phyloP scores from a whole-genome alignment of 64 coral and sea anemone genomes.

The Pocillopora damicornis region DNA sequence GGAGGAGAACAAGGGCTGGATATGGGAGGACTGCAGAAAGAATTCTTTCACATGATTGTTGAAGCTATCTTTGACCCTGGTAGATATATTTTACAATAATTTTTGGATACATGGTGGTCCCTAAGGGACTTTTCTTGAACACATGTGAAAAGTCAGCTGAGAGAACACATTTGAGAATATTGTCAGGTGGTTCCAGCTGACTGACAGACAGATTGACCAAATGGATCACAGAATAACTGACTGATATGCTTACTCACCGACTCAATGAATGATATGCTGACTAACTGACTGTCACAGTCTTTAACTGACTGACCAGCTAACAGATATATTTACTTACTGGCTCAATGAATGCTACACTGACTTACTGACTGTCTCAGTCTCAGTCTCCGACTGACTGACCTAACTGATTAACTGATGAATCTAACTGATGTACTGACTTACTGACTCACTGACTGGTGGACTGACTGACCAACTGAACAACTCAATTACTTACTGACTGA shows the following conservation, averaged over 20 bases:
- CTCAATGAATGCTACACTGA: too few relatives aligned
- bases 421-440: background rate
- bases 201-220: too few relatives aligned
- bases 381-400: too few relatives aligned
- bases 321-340: background rate
- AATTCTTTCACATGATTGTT: conserved; percentile 98
- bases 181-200: background rate
- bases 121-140: too few relatives aligned
- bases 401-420: background rate
- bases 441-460: background rate
- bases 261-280: too few relatives aligned
- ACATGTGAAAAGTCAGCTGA: too few relatives aligned
- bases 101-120: too few relatives aligned
- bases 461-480: background rate
- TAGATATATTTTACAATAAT: background rate
- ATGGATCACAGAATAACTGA: background rate
- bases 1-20: conserved; percentile 92
- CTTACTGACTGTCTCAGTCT: background rate
- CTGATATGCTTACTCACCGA: background rate
- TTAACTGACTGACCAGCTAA: background rate
- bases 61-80: conserved; percentile 88
- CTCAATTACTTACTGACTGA: background rate
- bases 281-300: too few relatives aligned
- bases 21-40: conserved; percentile 94
- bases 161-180: background rate